These are phyloP conservation scores for Amblyopsis hoosieri DNA, from an alignment of 2,797 vertebrate species.

Conservation along the genomic window DNA sequence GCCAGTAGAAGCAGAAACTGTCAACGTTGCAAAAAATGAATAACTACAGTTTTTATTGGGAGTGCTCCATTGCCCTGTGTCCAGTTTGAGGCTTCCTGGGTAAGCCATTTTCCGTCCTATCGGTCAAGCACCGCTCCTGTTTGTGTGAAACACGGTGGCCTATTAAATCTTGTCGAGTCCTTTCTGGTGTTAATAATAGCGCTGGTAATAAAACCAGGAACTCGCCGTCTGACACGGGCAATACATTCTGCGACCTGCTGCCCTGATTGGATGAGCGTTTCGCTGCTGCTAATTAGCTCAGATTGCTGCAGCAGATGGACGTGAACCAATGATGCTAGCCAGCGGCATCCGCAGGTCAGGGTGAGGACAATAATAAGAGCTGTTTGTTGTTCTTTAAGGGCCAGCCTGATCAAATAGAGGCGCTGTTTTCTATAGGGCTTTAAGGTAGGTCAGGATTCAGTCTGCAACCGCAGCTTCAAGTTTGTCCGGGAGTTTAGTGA, in stretches of 20 bases:
- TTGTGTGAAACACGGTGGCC: no score
- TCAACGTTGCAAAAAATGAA: no score
- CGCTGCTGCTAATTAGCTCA: slow-evolving; percentile 65
- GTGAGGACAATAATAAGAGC: slow-evolving; percentile 54
- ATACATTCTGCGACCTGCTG: slow-evolving; percentile 40
- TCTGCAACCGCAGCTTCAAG: slow-evolving; percentile 42
- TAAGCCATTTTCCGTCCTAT: no score
- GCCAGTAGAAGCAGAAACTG: no score
- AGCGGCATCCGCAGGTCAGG: slow-evolving; percentile 50
- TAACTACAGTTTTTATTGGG: no score
- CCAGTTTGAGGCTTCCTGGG: no score
- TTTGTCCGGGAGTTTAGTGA: slow-evolving; percentile 27
- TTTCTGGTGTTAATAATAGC: no score
- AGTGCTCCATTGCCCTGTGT: no score
- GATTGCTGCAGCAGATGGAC: slow-evolving; percentile 63
- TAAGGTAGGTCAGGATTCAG: slow-evolving; percentile 23
- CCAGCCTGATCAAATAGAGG: slow-evolving; percentile 58
- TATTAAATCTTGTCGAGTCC: no score
- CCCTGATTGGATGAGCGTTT: slow-evolving; percentile 35
- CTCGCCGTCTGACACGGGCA: no score
- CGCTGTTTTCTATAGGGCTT: slow-evolving; percentile 55
- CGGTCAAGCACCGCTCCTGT: no score
- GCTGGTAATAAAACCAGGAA: no score
- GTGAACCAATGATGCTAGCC: slow-evolving; percentile 55
- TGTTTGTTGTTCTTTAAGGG: slow-evolving; percentile 37